Evolutionary conservation across 2,888 invertebrate genomes (phyloP).

Genomic region (Drosophila mulleri): DNA sequence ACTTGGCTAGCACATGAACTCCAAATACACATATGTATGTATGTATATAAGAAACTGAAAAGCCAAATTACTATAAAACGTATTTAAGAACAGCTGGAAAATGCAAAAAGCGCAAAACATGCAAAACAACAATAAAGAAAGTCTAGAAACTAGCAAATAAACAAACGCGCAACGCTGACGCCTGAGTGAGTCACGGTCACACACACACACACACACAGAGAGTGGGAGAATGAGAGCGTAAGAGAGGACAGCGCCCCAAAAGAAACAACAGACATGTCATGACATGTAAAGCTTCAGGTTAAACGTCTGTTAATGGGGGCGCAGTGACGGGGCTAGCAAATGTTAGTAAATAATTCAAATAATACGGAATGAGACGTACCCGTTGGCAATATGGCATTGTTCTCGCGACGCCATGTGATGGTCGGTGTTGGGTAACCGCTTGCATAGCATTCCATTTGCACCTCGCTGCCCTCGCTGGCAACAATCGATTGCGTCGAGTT

Average conservation of each 20-base stretch:
- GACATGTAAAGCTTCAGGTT: slow-evolving; percentile 38
- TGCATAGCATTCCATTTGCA: slow-evolving; percentile 94
- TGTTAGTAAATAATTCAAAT: slow-evolving; percentile 29
- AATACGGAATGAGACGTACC: slow-evolving; percentile 86
- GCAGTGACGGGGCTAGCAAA: slow-evolving; percentile 21
- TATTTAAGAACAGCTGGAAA: slow-evolving; percentile 44
- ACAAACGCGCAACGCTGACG: slow-evolving; percentile 65
- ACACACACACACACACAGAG: slow-evolving; percentile 5
- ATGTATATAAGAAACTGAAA: slow-evolving; percentile 30
- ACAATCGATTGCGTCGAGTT: slow-evolving; percentile 93
- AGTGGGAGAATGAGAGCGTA: slow-evolving; percentile 16
- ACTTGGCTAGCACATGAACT: slow-evolving; percentile 8
- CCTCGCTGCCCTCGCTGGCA: slow-evolving; percentile 86
- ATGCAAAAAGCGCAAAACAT: slow-evolving; percentile 45
- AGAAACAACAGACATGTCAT: slow-evolving; percentile 24
- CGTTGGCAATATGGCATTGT: slow-evolving; percentile 96
- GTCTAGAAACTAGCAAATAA: slow-evolving; percentile 46
- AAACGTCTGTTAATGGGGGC: slow-evolving; percentile 20
- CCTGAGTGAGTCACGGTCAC: slow-evolving; percentile 79
- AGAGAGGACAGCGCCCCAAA: slow-evolving; percentile 61
- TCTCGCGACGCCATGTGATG: slow-evolving; percentile 96
- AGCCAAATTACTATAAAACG: slow-evolving; percentile 7
- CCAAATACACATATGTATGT: slow-evolving; percentile 13
- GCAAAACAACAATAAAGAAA: slow-evolving; percentile 36
- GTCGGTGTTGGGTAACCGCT: slow-evolving; percentile 94